These are phyloP conservation scores for Catharus bicknelli DNA, from an alignment of 2,113 vertebrate species.

Conservation along the genomic window DNA sequence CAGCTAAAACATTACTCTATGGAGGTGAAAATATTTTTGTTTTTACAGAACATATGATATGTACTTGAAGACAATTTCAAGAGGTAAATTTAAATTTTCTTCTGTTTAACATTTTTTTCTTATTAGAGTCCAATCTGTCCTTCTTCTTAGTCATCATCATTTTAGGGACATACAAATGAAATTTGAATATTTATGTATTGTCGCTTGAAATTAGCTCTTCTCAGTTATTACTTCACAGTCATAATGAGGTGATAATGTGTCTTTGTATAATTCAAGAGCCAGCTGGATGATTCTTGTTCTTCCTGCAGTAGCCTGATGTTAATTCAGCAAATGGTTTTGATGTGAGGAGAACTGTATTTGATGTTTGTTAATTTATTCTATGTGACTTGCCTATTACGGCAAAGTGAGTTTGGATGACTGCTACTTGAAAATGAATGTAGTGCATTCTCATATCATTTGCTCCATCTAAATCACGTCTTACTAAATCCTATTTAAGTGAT, in stretches of 20 bases:
- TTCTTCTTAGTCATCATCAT: background rate
- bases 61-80: background rate
- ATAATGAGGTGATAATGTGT: slow-evolving; percentile 54
- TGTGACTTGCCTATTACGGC: background rate
- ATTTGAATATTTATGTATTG: slow-evolving; percentile 40
- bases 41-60: background rate
- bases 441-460: background rate
- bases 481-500: background rate
- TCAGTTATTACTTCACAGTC: slow-evolving; percentile 30
- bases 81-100: background rate
- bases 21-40: background rate
- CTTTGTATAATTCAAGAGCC: slow-evolving; percentile 46
- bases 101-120: background rate
- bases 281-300: slow-evolving; percentile 53
- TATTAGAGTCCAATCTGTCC: background rate
- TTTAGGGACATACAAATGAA: slow-evolving; percentile 10
- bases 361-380: slow-evolving; percentile 40
- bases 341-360: background rate
- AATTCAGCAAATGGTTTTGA: slow-evolving; percentile 26
- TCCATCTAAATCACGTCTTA: background rate
- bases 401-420: background rate
- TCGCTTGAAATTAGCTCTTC: slow-evolving; percentile 42
- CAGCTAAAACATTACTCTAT: background rate
- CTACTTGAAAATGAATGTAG: slow-evolving; percentile 18
- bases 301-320: slow-evolving; percentile 21